Evolutionary conservation across 2,888 invertebrate species (phyloP).

Genomic region (Neoaliturus tenellus): DNA sequence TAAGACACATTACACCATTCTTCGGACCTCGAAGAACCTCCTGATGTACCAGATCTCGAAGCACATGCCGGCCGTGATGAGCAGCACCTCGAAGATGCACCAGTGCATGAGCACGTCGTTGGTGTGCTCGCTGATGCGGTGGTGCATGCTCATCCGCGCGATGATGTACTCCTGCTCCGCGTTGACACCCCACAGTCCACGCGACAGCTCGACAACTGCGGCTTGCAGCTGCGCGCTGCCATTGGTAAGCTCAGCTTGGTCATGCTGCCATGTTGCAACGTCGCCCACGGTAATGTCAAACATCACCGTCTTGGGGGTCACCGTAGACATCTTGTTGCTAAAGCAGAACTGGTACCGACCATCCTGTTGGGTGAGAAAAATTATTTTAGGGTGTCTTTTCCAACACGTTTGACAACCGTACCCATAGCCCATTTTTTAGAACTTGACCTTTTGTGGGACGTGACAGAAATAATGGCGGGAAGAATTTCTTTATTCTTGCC

Average conservation of each 20-base stretch:
- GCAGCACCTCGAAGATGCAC: background rate
- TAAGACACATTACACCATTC: no score
- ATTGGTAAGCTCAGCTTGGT: background rate
- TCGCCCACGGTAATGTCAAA: background rate
- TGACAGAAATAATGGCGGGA: no score
- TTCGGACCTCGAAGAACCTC: background rate
- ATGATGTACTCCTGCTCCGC: constrained; percentile 20
- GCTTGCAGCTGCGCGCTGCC: background rate
- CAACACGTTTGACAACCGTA: no score
- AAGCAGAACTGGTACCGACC: constrained; percentile 4
- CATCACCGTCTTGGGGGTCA: background rate
- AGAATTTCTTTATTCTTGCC: no score
- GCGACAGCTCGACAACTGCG: background rate
- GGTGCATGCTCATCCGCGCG: constrained; percentile 5
- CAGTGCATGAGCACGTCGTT: background rate
- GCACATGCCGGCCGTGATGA: background rate
- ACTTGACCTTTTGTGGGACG: no score
- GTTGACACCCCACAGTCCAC: background rate
- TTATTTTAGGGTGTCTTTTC: no score
- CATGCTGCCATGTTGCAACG: background rate
- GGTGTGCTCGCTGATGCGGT: background rate
- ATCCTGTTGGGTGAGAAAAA: background rate
- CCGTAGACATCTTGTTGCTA: background rate
- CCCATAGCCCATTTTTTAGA: no score
- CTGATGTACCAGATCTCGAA: constrained; percentile 14